Percentiles rank a stretch among this genome's conserved stretches.
Conservation (phyloP, 2,797 vertebrate species). For the Podarcis lilfordi region DNA sequence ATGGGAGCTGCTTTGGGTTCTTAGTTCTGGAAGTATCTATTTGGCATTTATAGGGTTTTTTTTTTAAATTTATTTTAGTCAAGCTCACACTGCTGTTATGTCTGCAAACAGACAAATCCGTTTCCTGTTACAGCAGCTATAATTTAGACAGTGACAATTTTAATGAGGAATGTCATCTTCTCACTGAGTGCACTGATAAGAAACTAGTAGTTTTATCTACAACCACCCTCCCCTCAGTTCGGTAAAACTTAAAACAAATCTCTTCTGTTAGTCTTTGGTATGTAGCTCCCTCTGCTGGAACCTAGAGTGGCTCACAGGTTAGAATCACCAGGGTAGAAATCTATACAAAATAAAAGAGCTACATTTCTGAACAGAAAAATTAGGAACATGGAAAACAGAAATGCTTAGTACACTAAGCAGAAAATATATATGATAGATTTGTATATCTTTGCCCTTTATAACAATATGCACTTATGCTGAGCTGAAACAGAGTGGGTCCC, state of each 20-base stretch:
- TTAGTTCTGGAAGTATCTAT: neutral
- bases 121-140: conserved; percentile 23
- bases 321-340: conserved; percentile 24
- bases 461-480: neutral
- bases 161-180: conserved; percentile 1
- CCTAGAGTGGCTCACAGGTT: conserved; percentile 38
- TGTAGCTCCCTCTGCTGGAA: conserved; percentile 73
- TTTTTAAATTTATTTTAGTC: neutral
- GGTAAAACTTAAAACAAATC: conserved; percentile 37
- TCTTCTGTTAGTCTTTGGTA: conserved; percentile 49
- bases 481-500: neutral
- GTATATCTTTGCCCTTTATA: neutral
- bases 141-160: neutral
- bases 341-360: conserved; percentile 2
- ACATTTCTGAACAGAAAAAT: conserved; percentile 32
- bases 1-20: neutral
- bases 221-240: neutral
- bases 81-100: neutral
- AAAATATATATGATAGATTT: neutral
- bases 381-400: conserved; percentile 36
- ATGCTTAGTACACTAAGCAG: conserved; percentile 24
- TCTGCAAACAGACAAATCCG: neutral
- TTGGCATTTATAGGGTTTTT: neutral
- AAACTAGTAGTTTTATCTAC: neutral
- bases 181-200: neutral